Evolutionary conservation across 1,140 invertebrate species (phyloP).

Genomic region (Lepidotrigona ventralis): DNA sequence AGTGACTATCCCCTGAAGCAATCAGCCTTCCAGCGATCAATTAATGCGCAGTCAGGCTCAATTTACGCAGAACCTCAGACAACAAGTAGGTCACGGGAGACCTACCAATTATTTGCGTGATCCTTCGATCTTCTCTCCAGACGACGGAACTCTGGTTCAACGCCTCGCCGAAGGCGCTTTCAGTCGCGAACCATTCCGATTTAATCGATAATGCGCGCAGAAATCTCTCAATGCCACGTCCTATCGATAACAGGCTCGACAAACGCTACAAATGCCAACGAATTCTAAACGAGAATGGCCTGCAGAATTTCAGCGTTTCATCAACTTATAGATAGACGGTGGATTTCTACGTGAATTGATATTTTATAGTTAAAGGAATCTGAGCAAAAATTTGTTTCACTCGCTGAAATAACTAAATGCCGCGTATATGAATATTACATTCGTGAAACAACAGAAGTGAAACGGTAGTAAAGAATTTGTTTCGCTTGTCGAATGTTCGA

Average conservation of each 20-base stretch:
- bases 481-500: neutral
- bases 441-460: too few species aligned
- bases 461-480: neutral
- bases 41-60: slow-evolving; percentile 23
- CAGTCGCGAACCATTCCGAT: neutral
- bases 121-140: slow-evolving; percentile 5
- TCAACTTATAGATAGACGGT: too few species aligned
- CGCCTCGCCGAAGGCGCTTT: neutral
- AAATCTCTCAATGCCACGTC: neutral
- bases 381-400: neutral
- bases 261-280: neutral
- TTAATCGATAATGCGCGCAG: neutral
- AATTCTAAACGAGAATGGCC: neutral
- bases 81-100: slow-evolving; percentile 23
- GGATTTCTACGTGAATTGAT: too few species aligned
- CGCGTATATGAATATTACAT: too few species aligned
- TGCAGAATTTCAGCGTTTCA: neutral
- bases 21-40: slow-evolving; percentile 32
- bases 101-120: slow-evolving; percentile 5
- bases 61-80: slow-evolving; percentile 16
- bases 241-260: neutral
- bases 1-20: slow-evolving; percentile 12
- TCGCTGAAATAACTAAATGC: neutral
- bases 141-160: neutral
- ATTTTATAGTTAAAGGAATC: too few species aligned